Conservation (phyloP, 2,888 invertebrate species). For the Acleris laterana region DNA sequence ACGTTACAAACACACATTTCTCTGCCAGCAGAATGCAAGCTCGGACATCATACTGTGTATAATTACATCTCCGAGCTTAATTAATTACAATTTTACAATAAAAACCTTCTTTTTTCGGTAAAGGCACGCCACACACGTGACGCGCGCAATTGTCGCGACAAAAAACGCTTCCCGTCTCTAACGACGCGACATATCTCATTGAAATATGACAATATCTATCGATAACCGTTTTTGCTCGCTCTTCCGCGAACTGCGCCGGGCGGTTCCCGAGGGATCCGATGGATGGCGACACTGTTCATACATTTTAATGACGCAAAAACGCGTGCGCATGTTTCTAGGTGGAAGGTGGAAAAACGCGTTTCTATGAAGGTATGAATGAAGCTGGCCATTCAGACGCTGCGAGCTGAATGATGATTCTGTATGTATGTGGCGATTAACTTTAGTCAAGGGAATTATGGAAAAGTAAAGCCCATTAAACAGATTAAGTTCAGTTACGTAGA, state of each 20-base stretch:
- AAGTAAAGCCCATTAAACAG: too few species aligned
- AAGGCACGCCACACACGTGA: conserved; percentile 29
- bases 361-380: conserved; percentile 26
- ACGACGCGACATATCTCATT: conserved; percentile 27
- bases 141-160: conserved; percentile 23
- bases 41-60: neutral
- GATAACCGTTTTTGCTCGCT: conserved; percentile 11
- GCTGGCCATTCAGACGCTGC: conserved; percentile 17
- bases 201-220: conserved; percentile 35
- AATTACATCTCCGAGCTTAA: neutral
- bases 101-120: conserved; percentile 27
- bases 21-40: neutral
- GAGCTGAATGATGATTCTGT: neutral
- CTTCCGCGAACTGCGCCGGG: conserved; percentile 18
- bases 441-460: too few species aligned
- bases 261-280: conserved; percentile 31
- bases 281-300: conserved; percentile 30
- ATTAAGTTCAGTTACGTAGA: too few species aligned
- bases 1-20: neutral
- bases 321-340: conserved; percentile 26
- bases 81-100: conserved; percentile 25
- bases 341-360: conserved; percentile 21
- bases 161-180: conserved; percentile 28
- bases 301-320: conserved; percentile 35
- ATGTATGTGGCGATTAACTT: neutral